phyloP scores from a whole-genome alignment of 2,888 invertebrate species.

The Dryobota labecula region DNA sequence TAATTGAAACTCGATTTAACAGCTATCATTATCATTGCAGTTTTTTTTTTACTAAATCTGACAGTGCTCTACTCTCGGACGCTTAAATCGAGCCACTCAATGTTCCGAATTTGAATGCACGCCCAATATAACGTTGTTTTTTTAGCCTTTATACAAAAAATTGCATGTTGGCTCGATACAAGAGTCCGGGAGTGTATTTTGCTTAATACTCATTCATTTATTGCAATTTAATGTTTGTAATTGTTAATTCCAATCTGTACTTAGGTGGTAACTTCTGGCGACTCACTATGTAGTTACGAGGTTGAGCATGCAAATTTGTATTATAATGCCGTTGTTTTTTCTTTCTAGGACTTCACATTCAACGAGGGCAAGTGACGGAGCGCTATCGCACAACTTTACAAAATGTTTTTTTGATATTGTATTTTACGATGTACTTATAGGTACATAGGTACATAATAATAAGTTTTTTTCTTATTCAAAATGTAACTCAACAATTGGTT shows the following conservation, averaged over 20 bases:
- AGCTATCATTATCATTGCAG: background rate
- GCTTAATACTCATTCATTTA: background rate
- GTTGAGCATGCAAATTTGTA: background rate
- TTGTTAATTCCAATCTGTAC: background rate
- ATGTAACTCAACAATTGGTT: background rate
- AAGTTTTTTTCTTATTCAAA: background rate
- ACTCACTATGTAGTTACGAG: background rate
- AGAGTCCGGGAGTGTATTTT: background rate
- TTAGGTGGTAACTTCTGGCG: background rate
- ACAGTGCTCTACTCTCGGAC: no score
- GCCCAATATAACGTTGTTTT: no score
- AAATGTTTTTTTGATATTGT: background rate
- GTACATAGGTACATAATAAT: no score
- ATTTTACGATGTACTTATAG: constrained; percentile 1
- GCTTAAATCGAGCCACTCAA: no score
- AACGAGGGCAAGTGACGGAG: constrained; percentile 31
- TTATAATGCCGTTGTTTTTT: background rate
- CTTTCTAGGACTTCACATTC: constrained; percentile 41
- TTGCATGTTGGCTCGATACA: no score
- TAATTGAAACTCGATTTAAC: no score
- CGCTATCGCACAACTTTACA: background rate
- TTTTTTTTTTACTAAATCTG: no score
- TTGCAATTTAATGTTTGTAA: background rate
- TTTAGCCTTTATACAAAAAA: background rate
- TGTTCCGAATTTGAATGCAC: no score